Evolutionary conservation across 2,888 invertebrate species (phyloP).

Genomic region (Drepanosiphum platanoidis): DNA sequence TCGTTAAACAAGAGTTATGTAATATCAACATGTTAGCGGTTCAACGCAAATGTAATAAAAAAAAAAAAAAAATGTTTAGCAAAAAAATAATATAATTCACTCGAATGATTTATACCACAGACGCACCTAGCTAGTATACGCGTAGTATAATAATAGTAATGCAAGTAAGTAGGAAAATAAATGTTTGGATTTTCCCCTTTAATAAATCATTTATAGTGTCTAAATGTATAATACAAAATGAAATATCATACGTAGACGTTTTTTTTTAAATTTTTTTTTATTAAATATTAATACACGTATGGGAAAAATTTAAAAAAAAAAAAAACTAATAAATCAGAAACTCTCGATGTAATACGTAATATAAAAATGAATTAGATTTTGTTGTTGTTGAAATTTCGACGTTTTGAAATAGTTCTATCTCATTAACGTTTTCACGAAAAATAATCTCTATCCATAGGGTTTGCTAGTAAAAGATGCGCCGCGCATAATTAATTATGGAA

Average conservation of each 20-base stretch:
- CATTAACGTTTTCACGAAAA: no score
- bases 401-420: no score
- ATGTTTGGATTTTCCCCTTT: background rate
- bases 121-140: no score
- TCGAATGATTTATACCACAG: background rate
- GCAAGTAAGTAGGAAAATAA: background rate
- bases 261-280: background rate
- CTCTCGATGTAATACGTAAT: no score
- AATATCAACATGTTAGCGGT: background rate
- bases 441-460: no score
- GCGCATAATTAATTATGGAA: no score
- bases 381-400: no score
- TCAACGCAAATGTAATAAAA: background rate
- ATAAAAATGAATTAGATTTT: no score
- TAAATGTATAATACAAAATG: background rate
- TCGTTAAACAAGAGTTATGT: background rate
- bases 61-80: no score
- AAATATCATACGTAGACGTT: background rate
- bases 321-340: no score
- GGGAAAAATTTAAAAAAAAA: no score
- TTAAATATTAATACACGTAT: constrained; percentile 16
- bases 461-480: no score
- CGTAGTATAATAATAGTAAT: background rate
- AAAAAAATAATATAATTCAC: background rate
- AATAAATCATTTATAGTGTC: background rate